These are phyloP conservation scores for Anastatus disparis DNA, from an alignment of 1,140 invertebrate species.

Conservation along the genomic window DNA sequence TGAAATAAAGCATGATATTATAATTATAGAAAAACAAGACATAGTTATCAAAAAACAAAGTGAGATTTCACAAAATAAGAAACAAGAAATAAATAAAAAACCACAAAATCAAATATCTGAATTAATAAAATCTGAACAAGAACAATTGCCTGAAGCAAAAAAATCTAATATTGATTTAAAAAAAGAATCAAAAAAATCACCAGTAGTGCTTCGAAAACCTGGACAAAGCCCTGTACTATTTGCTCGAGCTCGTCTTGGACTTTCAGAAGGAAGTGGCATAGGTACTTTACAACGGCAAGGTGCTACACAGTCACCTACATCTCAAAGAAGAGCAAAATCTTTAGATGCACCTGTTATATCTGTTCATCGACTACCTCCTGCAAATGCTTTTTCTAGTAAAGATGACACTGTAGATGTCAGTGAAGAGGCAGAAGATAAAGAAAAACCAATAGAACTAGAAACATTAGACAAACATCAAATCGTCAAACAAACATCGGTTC, in stretches of 20 bases:
- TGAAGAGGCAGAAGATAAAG: constrained; percentile 74
- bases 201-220: constrained; percentile 71
- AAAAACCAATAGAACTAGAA: constrained; percentile 49
- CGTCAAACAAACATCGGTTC: constrained; percentile 45
- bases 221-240: constrained; percentile 82
- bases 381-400: constrained; percentile 87
- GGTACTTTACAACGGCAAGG: constrained; percentile 77
- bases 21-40: constrained; percentile 15
- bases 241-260: constrained; percentile 79
- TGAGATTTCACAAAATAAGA: background rate
- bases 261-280: constrained; percentile 84
- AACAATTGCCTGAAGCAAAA: constrained; percentile 32
- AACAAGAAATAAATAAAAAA: background rate
- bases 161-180: constrained; percentile 44
- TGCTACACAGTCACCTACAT: constrained; percentile 77
- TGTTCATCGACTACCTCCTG: constrained; percentile 79
- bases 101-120: background rate
- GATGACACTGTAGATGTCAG: constrained; percentile 82
- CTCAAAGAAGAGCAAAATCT: constrained; percentile 81
- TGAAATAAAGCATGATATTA: background rate
- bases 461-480: background rate
- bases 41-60: background rate
- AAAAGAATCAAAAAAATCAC: constrained; percentile 65
- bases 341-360: constrained; percentile 85
- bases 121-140: constrained; percentile 35